phyloP scores from a whole-genome alignment of 1,140 invertebrate species.

The Drosophila bifasciata region DNA sequence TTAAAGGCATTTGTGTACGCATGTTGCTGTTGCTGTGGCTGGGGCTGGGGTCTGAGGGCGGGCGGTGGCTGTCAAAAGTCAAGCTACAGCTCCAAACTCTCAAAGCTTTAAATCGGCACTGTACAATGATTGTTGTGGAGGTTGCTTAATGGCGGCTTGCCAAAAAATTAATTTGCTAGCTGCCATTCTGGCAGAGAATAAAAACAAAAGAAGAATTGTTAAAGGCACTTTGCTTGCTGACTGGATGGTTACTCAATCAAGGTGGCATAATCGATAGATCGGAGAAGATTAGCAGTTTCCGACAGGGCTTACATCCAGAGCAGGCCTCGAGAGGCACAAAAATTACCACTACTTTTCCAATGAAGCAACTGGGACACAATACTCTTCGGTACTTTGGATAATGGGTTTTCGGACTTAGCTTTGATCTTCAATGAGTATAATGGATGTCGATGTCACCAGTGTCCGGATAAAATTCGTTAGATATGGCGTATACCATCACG shows the following conservation, averaged over 20 bases:
- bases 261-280: not conserved
- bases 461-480: conserved; percentile 13
- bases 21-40: conserved; percentile 20
- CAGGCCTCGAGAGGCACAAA: no score
- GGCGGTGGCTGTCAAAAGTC: conserved; percentile 22
- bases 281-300: no score
- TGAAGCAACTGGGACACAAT: no score
- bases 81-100: not conserved
- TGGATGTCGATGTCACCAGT: not conserved
- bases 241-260: not conserved
- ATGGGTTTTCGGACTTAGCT: conserved; percentile 11
- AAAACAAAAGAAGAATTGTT: conserved; percentile 10
- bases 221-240: not conserved
- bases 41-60: not conserved
- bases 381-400: not conserved
- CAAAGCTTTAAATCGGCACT: not conserved
- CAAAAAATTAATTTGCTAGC: conserved; percentile 54
- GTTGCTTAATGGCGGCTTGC: conserved; percentile 53
- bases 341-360: no score
- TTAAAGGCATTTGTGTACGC: conserved; percentile 59
- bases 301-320: no score
- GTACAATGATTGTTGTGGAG: conserved; percentile 25
- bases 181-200: not conserved
- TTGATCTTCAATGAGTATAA: not conserved
- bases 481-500: conserved; percentile 20